Percentiles rank a stretch among this genome's conserved stretches.
phyloP scores from a whole-genome alignment of 2,888 invertebrate species.

The Dusona sp. region DNA sequence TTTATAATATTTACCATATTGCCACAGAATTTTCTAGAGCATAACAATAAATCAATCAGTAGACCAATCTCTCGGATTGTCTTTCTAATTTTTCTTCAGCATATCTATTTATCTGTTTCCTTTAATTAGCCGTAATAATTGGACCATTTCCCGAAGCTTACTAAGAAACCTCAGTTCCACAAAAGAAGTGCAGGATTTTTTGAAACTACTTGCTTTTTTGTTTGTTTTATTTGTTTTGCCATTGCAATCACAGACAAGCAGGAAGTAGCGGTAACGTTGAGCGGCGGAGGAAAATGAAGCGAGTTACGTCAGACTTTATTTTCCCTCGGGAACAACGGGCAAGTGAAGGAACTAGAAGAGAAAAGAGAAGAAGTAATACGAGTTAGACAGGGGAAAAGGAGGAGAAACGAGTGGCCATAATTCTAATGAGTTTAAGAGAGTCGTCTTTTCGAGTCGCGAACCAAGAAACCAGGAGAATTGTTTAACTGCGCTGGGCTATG shows the following conservation, averaged over 20 bases:
- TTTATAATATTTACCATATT: too few species aligned
- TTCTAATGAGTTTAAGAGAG: conserved; percentile 68
- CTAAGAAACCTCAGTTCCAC: conserved; percentile 5
- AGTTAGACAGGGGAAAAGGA: conserved; percentile 26
- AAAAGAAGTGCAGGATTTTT: conserved; percentile 38
- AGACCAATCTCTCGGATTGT: too few species aligned
- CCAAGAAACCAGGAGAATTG: conserved; percentile 46
- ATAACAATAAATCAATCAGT: too few species aligned
- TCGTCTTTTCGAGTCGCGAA: conserved; percentile 56
- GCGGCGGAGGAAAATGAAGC: conserved; percentile 42
- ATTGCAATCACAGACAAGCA: conserved; percentile 51
- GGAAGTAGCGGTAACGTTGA: conserved; percentile 27
- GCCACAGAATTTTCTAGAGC: too few species aligned
- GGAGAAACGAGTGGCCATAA: conserved; percentile 51
- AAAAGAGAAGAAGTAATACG: conserved; percentile 37
- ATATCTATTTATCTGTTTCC: conserved; percentile 18
- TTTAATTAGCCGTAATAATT: conserved; percentile 52
- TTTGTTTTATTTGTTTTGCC: conserved; percentile 29
- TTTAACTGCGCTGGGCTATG: conserved; percentile 33
- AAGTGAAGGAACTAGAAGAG: conserved; percentile 2
- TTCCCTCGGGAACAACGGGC: conserved; percentile 40
- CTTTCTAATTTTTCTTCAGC: not conserved
- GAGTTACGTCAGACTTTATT: conserved; percentile 58
- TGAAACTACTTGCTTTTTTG: conserved; percentile 3
- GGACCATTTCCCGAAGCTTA: conserved; percentile 44